Percentiles rank a stretch among this genome's conserved stretches.
Conservation (phyloP, 2,888 invertebrate species). For the Incurvaria masculella region DNA sequence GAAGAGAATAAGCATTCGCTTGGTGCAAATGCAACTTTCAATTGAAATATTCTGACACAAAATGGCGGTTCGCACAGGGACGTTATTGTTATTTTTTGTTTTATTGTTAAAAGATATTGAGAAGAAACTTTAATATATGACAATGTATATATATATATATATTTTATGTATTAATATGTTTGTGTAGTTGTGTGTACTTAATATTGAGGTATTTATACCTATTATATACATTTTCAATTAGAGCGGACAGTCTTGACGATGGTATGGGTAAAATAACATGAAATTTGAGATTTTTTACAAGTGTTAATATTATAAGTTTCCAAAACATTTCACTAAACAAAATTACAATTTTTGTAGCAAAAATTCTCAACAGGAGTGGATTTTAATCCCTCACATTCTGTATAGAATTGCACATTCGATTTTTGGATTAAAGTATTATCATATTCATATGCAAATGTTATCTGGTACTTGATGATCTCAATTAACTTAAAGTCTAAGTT, state of each 20-base stretch:
- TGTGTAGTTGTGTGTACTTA: conserved; percentile 28
- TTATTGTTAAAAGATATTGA: conserved; percentile 3
- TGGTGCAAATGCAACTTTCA: no score
- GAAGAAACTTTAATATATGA: conserved; percentile 3
- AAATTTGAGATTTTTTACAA: background rate
- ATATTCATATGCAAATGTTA: no score
- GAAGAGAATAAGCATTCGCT: no score
- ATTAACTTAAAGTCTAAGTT: no score
- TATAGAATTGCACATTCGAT: no score
- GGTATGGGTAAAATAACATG: conserved; percentile 3
- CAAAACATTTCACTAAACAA: no score
- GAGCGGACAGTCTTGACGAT: background rate
- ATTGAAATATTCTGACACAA: no score
- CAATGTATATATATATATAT: conserved; percentile 1
- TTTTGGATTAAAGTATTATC: no score
- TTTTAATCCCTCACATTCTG: background rate
- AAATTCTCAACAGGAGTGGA: background rate
- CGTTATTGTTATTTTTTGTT: no score
- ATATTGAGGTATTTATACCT: conserved; percentile 10
- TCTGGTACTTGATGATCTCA: no score
- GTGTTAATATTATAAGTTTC: background rate
- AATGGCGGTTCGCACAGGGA: no score
- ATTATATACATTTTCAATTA: conserved; percentile 1
- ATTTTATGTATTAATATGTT: conserved; percentile 17
- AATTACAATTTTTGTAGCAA: no score